Base-by-base conservation (phyloP, 2,113 vertebrate genomes). In the Muntiacus reevesi region DNA sequence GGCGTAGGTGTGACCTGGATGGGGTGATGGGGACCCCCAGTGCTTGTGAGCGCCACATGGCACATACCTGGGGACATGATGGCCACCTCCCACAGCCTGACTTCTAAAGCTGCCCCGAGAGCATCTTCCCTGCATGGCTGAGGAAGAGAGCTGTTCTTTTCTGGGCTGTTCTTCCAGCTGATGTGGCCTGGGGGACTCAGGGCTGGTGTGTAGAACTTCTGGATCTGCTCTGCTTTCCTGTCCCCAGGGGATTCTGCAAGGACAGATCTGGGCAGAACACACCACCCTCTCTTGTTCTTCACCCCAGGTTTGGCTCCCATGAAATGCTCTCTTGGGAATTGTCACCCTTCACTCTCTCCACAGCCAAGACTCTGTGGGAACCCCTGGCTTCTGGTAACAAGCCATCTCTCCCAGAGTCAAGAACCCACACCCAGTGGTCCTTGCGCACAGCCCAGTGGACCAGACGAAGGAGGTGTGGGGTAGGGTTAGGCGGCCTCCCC, bases 31-130 rank as follows among this genome's bases (percentile, higher is more conserved):
- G 36, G 19, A 40, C n/a, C n/a, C 28, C 40, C 33, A 2, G 87
- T 0, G 0, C 12, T 2, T 14, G 25, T 5, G 50, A 67, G 27
- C 23, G 1, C 2, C 0, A 0, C 7, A 0, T 7, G 27, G 7
- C 85, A 71, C 43, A 9, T 17, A 11, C 55, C 76, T 12, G 17
- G 36, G 33, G 8, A 36, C 85, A 8, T 0, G 74, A 5, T 5
- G 17, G 15, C 21, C 3, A 1, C 21, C 40, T 84, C 60, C 85
- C 55, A 2, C 47, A 40, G 45, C 23, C 30, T 15, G 28, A 45
- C 78, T 86, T 10, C 3, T 19, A 8, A n/a, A 7, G 28, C 28
- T 74, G 62, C 85, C 82, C 59, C 0, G 0, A 67, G 28, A 11
- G 10, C 27, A 12, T 15, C 43, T 91, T 74, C n/a, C 43, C n/a